Base-by-base conservation (phyloP, 2,888 invertebrate species). In the Drymonia ruficornis region DNA sequence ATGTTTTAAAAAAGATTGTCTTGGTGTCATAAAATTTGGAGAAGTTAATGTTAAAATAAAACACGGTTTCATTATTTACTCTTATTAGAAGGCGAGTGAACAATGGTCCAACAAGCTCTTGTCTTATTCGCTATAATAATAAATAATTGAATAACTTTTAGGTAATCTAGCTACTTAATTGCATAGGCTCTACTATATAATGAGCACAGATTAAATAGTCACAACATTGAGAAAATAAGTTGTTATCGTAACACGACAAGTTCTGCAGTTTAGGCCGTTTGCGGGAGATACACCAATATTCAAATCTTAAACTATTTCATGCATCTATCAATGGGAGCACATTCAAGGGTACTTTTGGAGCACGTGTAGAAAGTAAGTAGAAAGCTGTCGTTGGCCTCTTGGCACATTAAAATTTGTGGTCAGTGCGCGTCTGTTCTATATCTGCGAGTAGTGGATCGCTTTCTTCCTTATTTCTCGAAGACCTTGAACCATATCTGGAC, bases 361-460 rank as follows among this genome's bases (percentile, higher is more conserved):
- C 43, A 51, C 31, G 46, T 53, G 56, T 52, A 55, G 19, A 49
- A 53, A 58, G 55, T 53, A 36, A 23, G 50, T 46, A 38, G 40
- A 38, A 31, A 59, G 54, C 52, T 49, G 54, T 55, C 23, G 42
- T 50, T 56, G 50, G 49, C 50, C 46, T 53, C 50, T 49, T 53
- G 52, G 61, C 49, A 53, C 57, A 31, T 29, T 71, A 91, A 81
- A 91, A 91, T 67, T 91, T 91, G 69, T 91, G 86, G 65, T 91
- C 91, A 56, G 75, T 61, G 56, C 73, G 79, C 34, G 80, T 60
- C 50, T 79, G 71, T 52, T 87, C 87, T 34, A 80, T 81, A 58
- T 94, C 94, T 61, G 90, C 93, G 51, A 96, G 80, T 45, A 95
- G 76, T 0, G 95, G 95, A 77, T 95, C 95, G 50, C 94, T 94